Base-by-base conservation (phyloP, 2,888 invertebrate genomes). In the Platynereis dumerilii region DNA sequence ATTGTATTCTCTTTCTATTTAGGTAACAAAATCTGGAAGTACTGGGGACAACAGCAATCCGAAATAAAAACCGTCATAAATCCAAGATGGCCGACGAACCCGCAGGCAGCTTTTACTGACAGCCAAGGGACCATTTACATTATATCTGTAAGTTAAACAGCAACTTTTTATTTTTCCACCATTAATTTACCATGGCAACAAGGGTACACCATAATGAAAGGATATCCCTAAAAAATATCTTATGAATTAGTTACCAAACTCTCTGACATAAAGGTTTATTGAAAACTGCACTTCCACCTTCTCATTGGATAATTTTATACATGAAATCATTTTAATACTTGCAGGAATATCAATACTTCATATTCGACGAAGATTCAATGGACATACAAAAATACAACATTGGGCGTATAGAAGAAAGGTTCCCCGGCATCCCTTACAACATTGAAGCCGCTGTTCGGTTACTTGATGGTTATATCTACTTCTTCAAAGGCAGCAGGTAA, bases 1-100 rank as follows among this genome's bases (percentile, higher is more conserved):
- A 22, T 17, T 22, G 20, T 52, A 10, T 17, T 22, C 7, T 34
- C 12, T 7, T 34, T 34, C 7, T 34, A 5, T 34, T 7, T 48
- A 80, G 80, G 75, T 10, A 70, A 63, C n/a, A 70, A 70, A 42
- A 68, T 76, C n/a, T 81, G 77, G 76, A 69, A 75, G 17, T 81
- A 76, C 66, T 76, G 75, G 0, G 74, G 74, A 1, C 78, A 73
- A 60, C 64, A 68, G 24, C 55, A 65, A 48, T 45, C 60, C 3
- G 45, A 60, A 52, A 39, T 20, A 22, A 70, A 70, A 57, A 58
- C 42, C 12, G 39, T 70, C 2, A 56, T 45, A 5, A 61, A 58
- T 5, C 26, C 64, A 65, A 17, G 73, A 68, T 69, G 78, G 71
- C 75, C 71, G 53, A n/a, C 63, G 64, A 55, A 53, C 68, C 45